Conservation (phyloP, 2,113 vertebrate genomes). For the Dromiciops gliroides region DNA sequence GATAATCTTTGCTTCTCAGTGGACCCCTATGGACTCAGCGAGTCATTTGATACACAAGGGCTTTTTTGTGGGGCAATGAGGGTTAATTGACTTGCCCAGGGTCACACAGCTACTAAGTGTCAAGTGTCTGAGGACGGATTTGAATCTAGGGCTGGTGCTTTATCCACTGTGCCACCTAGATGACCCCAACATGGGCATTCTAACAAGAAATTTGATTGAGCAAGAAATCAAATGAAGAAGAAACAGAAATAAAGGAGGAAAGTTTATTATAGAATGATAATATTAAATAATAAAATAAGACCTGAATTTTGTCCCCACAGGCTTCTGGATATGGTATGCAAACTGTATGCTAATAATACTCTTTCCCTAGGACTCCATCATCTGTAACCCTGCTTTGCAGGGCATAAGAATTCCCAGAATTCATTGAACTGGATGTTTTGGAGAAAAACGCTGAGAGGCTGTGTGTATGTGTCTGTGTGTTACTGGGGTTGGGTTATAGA, state of each 20-base stretch:
- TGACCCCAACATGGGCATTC: background rate
- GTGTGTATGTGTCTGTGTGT: background rate
- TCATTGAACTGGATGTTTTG: background rate
- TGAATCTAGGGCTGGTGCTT: too few species aligned
- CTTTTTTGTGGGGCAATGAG: too few species aligned
- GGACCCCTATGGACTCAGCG: background rate
- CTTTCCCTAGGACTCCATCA: background rate
- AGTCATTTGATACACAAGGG: background rate
- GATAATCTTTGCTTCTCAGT: background rate
- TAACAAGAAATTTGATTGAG: slow-evolving; percentile 23
- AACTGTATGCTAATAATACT: background rate
- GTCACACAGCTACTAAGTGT: too few species aligned
- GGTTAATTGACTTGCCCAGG: too few species aligned
- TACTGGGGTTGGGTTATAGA: background rate
- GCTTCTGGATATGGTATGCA: background rate
- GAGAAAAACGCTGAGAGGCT: background rate
- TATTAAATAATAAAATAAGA: background rate
- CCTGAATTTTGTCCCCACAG: background rate
- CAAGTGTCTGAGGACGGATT: too few species aligned
- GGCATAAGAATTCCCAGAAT: background rate
- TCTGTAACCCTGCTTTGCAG: background rate
- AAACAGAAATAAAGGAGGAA: slow-evolving; percentile 46
- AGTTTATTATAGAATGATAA: background rate
- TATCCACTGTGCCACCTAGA: too few species aligned
- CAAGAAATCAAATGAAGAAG: slow-evolving; percentile 26